Percentiles rank a stretch among this genome's conserved stretches.
Conservation (phyloP, 2,888 invertebrate species). For the Euzophera pinguis region DNA sequence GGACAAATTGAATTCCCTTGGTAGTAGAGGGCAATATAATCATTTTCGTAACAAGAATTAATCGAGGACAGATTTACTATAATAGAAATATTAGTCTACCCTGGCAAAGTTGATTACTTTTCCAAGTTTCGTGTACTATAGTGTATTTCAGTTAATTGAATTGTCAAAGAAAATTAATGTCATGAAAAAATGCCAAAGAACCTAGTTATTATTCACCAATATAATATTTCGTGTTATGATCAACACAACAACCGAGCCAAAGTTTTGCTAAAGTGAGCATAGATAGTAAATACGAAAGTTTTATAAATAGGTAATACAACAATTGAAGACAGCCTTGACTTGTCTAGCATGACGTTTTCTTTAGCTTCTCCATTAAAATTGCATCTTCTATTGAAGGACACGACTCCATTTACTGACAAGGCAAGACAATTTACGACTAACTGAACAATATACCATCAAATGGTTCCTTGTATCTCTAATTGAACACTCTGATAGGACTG, state of each 20-base stretch:
- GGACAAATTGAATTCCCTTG: constrained; percentile 62
- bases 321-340: too few species aligned
- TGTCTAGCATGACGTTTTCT: too few species aligned
- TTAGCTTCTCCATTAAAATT: background rate
- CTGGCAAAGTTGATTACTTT: constrained; percentile 7
- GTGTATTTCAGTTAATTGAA: constrained; percentile 1
- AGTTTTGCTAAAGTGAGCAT: too few species aligned
- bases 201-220: background rate
- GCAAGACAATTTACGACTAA: constrained; percentile 43
- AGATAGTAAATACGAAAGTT: too few species aligned
- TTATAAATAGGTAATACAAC: too few species aligned
- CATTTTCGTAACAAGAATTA: constrained; percentile 45
- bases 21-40: constrained; percentile 44
- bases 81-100: constrained; percentile 20
- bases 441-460: constrained; percentile 33
- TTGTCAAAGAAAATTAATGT: background rate
- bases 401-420: constrained; percentile 26
- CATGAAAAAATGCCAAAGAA: background rate
- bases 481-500: constrained; percentile 29
- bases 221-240: too few species aligned
- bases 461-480: constrained; percentile 44
- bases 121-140: constrained; percentile 18
- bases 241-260: too few species aligned
- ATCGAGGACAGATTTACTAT: constrained; percentile 28
- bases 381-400: constrained; percentile 14